A percentile compares a stretch with the other conserved stretches of the same genome.
Evolutionary conservation across 2,113 vertebrate genomes (phyloP).

Genomic region (Piaya cayana): DNA sequence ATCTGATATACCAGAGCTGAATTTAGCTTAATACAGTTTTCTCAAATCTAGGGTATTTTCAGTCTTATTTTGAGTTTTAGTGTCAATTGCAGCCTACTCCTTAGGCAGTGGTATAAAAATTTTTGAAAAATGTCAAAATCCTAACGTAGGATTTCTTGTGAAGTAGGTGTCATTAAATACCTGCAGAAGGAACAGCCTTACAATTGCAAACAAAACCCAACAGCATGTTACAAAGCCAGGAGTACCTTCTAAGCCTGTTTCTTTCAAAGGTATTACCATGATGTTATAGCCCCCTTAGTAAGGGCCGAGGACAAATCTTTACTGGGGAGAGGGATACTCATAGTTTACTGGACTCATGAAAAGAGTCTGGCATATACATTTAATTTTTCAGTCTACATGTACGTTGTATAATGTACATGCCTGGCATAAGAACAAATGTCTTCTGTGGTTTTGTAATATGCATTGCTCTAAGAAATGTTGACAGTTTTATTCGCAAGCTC

Average conservation of each 20-base stretch:
- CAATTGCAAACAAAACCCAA: neutral
- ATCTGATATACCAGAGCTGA: neutral
- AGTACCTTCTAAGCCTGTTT: neutral
- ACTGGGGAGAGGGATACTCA: neutral
- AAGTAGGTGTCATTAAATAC: neutral
- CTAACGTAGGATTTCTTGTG: neutral
- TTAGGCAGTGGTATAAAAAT: neutral
- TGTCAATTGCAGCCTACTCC: neutral
- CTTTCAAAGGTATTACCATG: neutral
- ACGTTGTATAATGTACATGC: neutral
- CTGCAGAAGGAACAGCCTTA: neutral
- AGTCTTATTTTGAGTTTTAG: neutral
- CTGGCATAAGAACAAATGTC: neutral
- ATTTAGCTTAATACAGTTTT: neutral
- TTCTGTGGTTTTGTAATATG: neutral
- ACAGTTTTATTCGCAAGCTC: neutral
- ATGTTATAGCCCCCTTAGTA: neutral
- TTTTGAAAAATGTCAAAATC: neutral
- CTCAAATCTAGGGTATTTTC: neutral
- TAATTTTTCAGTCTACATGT: neutral
- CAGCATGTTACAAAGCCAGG: neutral
- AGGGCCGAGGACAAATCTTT: neutral
- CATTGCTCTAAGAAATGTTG: neutral
- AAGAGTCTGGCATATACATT: neutral
- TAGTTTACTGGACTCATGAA: neutral